phyloP scores from a whole-genome alignment of 2,797 vertebrate genomes.

The Helostoma temminkii region DNA sequence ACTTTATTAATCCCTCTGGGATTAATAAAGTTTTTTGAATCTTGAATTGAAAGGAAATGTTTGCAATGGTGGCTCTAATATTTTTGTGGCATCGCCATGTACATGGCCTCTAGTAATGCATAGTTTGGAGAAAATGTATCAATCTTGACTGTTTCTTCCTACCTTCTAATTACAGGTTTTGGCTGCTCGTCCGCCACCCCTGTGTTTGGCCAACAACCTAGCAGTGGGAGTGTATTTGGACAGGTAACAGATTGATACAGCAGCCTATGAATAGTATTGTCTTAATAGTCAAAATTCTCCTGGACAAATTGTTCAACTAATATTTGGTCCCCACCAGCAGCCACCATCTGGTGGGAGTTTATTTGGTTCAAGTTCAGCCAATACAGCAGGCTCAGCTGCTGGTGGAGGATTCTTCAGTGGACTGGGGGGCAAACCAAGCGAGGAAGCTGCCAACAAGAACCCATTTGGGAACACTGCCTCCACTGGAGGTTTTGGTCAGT shows the following conservation, averaged over 20 bases:
- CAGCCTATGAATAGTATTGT: not conserved
- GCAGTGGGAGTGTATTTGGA: constrained; percentile 87
- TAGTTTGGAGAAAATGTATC: not conserved
- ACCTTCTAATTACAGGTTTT: constrained; percentile 82
- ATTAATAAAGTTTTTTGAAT: no score
- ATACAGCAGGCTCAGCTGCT: constrained; percentile 63
- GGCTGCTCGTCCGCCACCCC: constrained; percentile 84
- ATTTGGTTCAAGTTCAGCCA: constrained; percentile 86
- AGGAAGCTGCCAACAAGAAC: constrained; percentile 97
- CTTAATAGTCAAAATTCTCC: constrained; percentile 2
- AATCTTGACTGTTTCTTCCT: not conserved
- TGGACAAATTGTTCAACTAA: not conserved
- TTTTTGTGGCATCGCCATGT: constrained; percentile 1
- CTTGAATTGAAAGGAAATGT: not conserved
- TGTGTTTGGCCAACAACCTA: constrained; percentile 90
- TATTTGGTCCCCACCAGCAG: constrained; percentile 66
- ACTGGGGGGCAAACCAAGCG: constrained; percentile 95
- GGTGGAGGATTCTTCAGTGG: constrained; percentile 94
- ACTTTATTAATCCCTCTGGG: no score
- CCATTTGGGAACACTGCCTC: constrained; percentile 88
- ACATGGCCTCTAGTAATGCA: not conserved
- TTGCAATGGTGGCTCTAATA: not conserved
- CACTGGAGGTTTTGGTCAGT: constrained; percentile 87
- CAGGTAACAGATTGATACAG: constrained; percentile 83
- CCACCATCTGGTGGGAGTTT: constrained; percentile 83